These are phyloP conservation scores for Zaprionus nigranus DNA, from an alignment of 1,140 invertebrate genomes.

Conservation along the genomic window DNA sequence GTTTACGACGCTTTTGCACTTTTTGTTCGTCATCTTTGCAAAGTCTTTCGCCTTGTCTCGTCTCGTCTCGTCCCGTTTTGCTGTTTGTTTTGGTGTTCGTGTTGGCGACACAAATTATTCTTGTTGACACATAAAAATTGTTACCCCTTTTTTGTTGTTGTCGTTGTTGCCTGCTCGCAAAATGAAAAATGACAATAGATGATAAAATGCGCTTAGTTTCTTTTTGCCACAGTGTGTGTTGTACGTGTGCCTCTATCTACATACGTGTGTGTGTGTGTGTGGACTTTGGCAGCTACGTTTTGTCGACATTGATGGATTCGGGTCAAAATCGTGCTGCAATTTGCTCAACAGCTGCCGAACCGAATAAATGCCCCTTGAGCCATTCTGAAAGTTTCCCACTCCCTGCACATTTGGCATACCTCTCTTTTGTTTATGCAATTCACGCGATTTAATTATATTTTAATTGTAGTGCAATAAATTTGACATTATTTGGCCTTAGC, in stretches of 20 bases:
- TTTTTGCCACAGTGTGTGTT: constrained; percentile 10
- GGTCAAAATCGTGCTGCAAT: constrained; percentile 52
- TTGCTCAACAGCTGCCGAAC: constrained; percentile 27
- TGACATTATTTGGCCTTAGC: constrained; percentile 56
- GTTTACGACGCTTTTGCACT: constrained; percentile 38
- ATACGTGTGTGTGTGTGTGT: background rate
- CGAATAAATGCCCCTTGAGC: constrained; percentile 19
- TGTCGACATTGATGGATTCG: constrained; percentile 73
- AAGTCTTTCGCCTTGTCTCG: constrained; percentile 36
- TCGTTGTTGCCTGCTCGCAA: background rate
- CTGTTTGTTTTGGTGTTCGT: constrained; percentile 43
- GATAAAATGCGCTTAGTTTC: constrained; percentile 63
- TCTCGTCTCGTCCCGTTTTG: constrained; percentile 23
- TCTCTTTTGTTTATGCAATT: constrained; percentile 5
- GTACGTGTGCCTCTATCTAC: background rate
- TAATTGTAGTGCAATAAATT: constrained; percentile 69
- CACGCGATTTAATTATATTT: constrained; percentile 65
- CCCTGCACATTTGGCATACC: background rate
- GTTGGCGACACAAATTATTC: constrained; percentile 78
- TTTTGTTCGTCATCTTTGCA: constrained; percentile 58
- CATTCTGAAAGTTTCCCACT: background rate
- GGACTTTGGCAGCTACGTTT: constrained; percentile 50
- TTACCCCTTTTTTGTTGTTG: constrained; percentile 66
- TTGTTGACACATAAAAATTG: constrained; percentile 81
- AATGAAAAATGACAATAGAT: constrained; percentile 75